Base-by-base conservation (phyloP, 2,888 invertebrate species). In the Drosophila acutilabella region DNA sequence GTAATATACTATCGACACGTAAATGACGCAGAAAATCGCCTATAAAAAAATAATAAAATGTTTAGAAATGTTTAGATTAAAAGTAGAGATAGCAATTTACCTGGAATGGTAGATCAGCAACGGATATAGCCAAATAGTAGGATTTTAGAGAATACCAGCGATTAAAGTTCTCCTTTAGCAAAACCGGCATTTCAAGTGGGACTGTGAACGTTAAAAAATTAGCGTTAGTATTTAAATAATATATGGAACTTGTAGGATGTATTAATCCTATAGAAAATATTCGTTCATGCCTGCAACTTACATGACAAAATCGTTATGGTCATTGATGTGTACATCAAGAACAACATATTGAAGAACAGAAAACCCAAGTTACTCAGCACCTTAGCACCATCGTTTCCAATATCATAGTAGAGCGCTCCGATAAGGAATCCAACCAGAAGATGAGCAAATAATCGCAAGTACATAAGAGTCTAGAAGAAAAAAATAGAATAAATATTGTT, bases 251-350 rank as follows among this genome's bases (percentile, higher is more conserved):
- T 30, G 7, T 8, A 30, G 6, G 8, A 30, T 8, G 8, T 8
- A 30, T 8, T 5, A 8, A 30, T 30, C 30, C 8, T 30, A 30
- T 14, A 16, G 4, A 10, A 42, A 33, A 51, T 6, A 4, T 10
- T 20, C 10, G 8, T 16, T 16, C 8, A 4, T n/a, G 2, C 2
- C 13, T 36, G 0, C 18, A 0, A 83, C 96, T 95, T 93, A 98
- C 98, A 99, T 89, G 99, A 98, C 80, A 99, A 94, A 90, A 99
- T 98, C 48, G 99, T 99, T 88, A 99, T 98, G 92, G 99, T 99
- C 96, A 99, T 98, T n/a, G 99, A 98, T 0, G 98, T 98, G 94
- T 99, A 99, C 98, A 99, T 99, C 78, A 99, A 95, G 94, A 99
- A 99, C 90, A 99, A 94, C 96, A 99, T 97, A 92, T 98, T 98